Conservation (phyloP, 2,888 invertebrate genomes). For the Epistrophe grossulariae region DNA sequence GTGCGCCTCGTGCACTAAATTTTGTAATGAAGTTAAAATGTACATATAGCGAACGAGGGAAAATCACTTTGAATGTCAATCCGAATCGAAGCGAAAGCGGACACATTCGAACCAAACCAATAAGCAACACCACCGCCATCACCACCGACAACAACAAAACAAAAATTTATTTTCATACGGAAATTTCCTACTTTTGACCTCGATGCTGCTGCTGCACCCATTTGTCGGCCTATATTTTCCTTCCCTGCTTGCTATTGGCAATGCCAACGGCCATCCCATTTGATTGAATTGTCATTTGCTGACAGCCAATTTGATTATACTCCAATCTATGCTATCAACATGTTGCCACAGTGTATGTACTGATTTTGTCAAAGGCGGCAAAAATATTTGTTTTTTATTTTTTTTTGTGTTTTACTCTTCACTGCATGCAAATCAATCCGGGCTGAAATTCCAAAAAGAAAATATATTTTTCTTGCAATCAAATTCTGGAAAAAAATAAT, state of each 20-base stretch:
- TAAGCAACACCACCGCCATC: not conserved
- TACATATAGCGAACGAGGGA: constrained; percentile 19
- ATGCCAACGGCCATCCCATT: constrained; percentile 27
- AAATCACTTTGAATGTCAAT: constrained; percentile 52
- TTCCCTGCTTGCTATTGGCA: not conserved
- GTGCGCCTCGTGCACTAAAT: constrained; percentile 17
- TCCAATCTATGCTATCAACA: constrained; percentile 54
- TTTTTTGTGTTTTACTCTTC: not conserved
- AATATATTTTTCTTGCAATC: constrained; percentile 26
- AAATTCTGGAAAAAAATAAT: constrained; percentile 59
- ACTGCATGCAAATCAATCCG: constrained; percentile 41
- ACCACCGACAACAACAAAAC: not conserved
- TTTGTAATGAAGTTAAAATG: constrained; percentile 43
- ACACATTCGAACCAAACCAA: constrained; percentile 6
- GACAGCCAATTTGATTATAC: constrained; percentile 45
- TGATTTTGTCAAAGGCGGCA: constrained; percentile 60
- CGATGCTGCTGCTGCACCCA: constrained; percentile 49
- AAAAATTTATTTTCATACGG: constrained; percentile 12
- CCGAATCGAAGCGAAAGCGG: constrained; percentile 40
- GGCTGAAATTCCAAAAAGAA: constrained; percentile 45
- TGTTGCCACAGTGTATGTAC: constrained; percentile 58
- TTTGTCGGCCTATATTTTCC: constrained; percentile 49
- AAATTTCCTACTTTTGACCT: constrained; percentile 63
- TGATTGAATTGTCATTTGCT: constrained; percentile 61
- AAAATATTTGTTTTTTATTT: constrained; percentile 6